These are phyloP conservation scores for Iguana delicatissima DNA, from an alignment of 2,797 vertebrate genomes.

Conservation along the genomic window DNA sequence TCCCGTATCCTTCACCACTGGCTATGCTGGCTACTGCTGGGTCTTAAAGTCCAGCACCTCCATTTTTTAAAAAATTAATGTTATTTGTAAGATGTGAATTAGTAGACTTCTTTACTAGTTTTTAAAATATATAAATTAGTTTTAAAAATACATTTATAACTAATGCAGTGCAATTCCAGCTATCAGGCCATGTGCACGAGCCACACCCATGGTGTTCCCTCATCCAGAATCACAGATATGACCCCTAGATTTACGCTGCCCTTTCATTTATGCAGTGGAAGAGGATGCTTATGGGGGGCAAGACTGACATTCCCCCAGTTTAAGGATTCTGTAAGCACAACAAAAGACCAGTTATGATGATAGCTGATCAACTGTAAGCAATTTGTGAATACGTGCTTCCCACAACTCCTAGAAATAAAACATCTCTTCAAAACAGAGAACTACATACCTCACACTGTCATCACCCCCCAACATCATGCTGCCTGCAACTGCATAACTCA, in stretches of 20 bases:
- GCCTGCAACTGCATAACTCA: neutral
- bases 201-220: neutral
- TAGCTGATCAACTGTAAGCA: neutral
- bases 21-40: neutral
- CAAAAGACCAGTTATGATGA: neutral
- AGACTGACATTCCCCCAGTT: no score
- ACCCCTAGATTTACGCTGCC: neutral
- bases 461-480: neutral
- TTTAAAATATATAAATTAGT: no score
- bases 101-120: neutral
- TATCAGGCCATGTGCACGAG: neutral
- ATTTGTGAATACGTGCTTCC: neutral
- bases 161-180: neutral
- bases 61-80: neutral
- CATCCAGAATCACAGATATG: neutral
- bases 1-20: neutral
- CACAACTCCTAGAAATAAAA: neutral
- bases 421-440: neutral
- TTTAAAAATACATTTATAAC: neutral
- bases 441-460: neutral
- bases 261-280: neutral
- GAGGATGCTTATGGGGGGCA: neutral
- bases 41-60: neutral
- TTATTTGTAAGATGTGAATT: neutral
- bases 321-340: neutral